A percentile compares a stretch with the other conserved stretches of the same genome.
phyloP scores from a whole-genome alignment of 2,113 vertebrate species.

The Pteropus alecto region DNA sequence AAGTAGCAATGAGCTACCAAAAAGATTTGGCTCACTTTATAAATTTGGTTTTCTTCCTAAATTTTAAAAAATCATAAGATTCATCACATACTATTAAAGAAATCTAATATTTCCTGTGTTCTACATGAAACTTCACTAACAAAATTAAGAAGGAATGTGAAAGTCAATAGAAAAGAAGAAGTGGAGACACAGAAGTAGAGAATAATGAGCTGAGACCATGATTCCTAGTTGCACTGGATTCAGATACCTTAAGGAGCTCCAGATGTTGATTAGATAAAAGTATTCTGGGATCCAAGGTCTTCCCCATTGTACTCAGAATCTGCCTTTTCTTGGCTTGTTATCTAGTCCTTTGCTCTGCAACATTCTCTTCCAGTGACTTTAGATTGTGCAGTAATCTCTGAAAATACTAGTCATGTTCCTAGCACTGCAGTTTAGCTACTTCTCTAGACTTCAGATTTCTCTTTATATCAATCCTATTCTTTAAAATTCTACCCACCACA shows the following conservation, averaged over 20 bases:
- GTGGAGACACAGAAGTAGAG: not conserved
- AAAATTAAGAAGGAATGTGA: not conserved
- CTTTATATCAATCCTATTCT: not conserved
- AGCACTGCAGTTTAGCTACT: not conserved
- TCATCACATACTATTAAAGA: not conserved
- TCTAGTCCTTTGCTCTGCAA: not conserved
- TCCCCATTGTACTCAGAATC: not conserved
- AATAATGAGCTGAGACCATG: not conserved
- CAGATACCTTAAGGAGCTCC: not conserved
- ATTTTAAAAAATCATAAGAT: not conserved
- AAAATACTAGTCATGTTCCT: not conserved
- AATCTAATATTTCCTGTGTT: slow-evolving; percentile 13
- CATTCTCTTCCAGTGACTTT: not conserved
- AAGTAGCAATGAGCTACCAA: slow-evolving; percentile 15
- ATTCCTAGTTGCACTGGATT: not conserved
- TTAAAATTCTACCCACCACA: not conserved
- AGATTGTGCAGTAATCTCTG: not conserved
- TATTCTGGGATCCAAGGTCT: not conserved
- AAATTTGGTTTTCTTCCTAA: not conserved
- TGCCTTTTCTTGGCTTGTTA: not conserved
- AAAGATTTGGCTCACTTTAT: not conserved
- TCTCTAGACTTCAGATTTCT: not conserved
- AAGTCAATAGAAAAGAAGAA: not conserved
- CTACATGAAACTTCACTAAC: not conserved
- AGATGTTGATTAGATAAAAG: not conserved